Conservation (phyloP, 1,140 invertebrate species). For the Pseudomyrmex concolor region DNA sequence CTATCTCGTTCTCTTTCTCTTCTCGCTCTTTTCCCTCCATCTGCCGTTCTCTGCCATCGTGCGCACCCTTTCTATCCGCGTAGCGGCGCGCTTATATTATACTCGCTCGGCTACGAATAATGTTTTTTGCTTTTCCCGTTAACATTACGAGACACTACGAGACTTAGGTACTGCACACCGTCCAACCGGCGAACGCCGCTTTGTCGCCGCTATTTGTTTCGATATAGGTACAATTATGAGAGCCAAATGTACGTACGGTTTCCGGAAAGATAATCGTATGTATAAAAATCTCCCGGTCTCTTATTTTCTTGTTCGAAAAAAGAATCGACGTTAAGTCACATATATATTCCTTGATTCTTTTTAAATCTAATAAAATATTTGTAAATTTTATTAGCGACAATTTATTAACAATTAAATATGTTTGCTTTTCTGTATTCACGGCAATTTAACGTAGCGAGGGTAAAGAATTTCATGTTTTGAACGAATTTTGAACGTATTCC, state of each 20-base stretch:
- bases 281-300: background rate
- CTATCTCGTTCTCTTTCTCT: conserved; percentile 70
- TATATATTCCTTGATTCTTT: conserved; percentile 2
- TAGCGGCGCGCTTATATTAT: conserved; percentile 78
- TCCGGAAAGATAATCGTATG: background rate
- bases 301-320: no score
- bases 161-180: conserved; percentile 41
- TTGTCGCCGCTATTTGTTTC: conserved; percentile 5
- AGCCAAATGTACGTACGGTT: background rate
- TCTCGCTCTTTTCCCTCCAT: conserved; percentile 36
- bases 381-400: background rate
- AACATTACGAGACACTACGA: conserved; percentile 67
- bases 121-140: conserved; percentile 76
- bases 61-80: conserved; percentile 65
- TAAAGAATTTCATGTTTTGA: background rate
- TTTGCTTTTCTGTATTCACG: background rate
- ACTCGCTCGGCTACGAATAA: conserved; percentile 78
- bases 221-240: conserved; percentile 27
- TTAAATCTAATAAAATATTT: background rate
- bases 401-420: background rate
- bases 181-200: conserved; percentile 30
- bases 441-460: background rate
- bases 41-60: conserved; percentile 32
- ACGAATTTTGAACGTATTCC: background rate
- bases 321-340: background rate